phyloP scores from a whole-genome alignment of 2,888 invertebrate species.

The Drosophila pseudotalamancana region DNA sequence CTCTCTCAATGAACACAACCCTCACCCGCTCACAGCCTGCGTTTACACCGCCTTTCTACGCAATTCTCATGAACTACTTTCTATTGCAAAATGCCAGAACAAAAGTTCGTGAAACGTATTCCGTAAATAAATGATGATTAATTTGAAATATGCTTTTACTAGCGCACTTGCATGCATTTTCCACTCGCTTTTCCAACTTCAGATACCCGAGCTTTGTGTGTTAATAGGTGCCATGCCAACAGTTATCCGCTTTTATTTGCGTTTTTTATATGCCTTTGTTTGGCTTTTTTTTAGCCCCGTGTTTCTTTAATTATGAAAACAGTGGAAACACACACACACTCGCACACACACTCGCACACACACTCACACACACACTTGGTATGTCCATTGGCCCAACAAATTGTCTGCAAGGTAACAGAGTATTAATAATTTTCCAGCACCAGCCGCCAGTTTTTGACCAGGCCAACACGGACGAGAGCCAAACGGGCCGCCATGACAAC shows the following conservation, averaged over 20 bases:
- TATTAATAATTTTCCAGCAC: conserved; percentile 77
- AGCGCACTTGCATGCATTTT: background rate
- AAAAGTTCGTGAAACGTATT: background rate
- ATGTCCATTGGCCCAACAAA: conserved; percentile 64
- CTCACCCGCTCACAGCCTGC: background rate
- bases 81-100: background rate
- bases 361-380: conserved; percentile 15
- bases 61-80: background rate
- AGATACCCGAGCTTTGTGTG: conserved; percentile 17
- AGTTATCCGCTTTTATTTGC: conserved; percentile 60
- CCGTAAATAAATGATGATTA: background rate
- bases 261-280: conserved; percentile 49
- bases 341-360: background rate
- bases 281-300: conserved; percentile 22
- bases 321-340: conserved; percentile 7
- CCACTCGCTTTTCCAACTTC: conserved; percentile 1
- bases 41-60: background rate
- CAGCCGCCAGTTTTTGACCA: conserved; percentile 62
- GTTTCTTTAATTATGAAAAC: conserved; percentile 73
- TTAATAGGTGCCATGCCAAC: conserved; percentile 61
- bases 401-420: conserved; percentile 76
- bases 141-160: background rate
- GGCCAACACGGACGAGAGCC: conserved; percentile 8
- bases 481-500: conserved; percentile 61
- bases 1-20: no score